Evolutionary conservation across 2,113 vertebrate species (phyloP).

Genomic region (Otocyon megalotis): DNA sequence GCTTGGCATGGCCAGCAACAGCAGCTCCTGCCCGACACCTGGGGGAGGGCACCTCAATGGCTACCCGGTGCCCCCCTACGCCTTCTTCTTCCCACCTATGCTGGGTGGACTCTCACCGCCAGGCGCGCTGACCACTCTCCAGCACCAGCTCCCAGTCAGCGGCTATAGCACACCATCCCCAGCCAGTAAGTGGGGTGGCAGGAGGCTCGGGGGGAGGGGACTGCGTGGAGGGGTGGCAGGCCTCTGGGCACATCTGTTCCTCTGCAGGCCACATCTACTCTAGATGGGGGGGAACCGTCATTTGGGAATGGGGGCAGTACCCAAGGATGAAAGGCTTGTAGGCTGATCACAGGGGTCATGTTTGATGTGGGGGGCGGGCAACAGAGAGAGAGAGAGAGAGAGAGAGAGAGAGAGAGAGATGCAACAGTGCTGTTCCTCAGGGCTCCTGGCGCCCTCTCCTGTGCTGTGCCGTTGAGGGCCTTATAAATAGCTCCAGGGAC

Average conservation of each 20-base stretch:
- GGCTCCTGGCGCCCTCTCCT: slow-evolving; percentile 45
- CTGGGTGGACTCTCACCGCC: slow-evolving; percentile 95
- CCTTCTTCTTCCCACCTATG: slow-evolving; percentile 98
- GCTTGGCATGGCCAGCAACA: slow-evolving; percentile 95
- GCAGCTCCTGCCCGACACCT: slow-evolving; percentile 92
- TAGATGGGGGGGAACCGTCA: not conserved
- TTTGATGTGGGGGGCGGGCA: not conserved
- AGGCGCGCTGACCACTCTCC: slow-evolving; percentile 89
- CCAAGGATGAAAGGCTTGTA: not conserved
- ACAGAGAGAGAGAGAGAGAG: not conserved
- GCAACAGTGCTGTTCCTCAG: not conserved
- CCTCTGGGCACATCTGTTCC: not conserved
- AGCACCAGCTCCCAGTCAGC: slow-evolving; percentile 94
- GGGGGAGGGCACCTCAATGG: slow-evolving; percentile 93
- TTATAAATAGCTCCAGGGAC: slow-evolving; percentile 78
- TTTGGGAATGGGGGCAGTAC: not conserved
- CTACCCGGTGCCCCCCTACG: slow-evolving; percentile 96
- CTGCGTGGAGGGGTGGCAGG: not conserved
- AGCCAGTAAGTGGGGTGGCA: slow-evolving; percentile 92
- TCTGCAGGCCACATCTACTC: not conserved
- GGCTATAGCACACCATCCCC: slow-evolving; percentile 98
- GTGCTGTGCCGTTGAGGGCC: not conserved
- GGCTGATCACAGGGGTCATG: not conserved
- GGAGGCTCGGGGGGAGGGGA: not conserved
- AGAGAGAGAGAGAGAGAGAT: not conserved